Base-by-base conservation (phyloP, 2,888 invertebrate genomes). In the Metopia argyrocephala region DNA sequence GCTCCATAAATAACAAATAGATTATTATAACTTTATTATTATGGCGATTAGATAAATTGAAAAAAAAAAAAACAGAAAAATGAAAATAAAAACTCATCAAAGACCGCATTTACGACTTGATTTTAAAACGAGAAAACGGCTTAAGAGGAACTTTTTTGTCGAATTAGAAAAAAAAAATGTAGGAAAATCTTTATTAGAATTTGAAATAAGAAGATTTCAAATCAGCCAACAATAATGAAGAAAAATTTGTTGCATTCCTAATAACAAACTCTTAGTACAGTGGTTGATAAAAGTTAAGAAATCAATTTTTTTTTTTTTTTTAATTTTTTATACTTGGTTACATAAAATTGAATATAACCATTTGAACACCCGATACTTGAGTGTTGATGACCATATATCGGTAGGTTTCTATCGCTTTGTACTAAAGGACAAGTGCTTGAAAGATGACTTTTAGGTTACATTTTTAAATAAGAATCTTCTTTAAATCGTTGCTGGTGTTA, bases 1-100 rank as follows among this genome's bases (percentile, higher is more conserved):
- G 76, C 73, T 73, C 64, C 76, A 80, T 76, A 80, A 80, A 76
- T 80, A 54, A 76, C 59, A 52, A 65, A 68, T 64, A 68, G 71
- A 80, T 76, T 66, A 54, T 66, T 70, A 70, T 71, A 66, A 62
- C 75, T 75, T 61, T 62, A 79, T 61, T 62, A 79, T 79, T 75
- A 71, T 50, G 66, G 48, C 56, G 54, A 28, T 61, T 61, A 61
- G 21, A 56, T 66, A 56, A 66, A 66, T 15, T 18, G 31, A 1
- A 20, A 31, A 54, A 62, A 21, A 45, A n/a, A 20, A 28, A 52
- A 66, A 46, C 45, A 59, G 54, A 27, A 23, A 56, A 38, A 27
- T 50, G 23, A 79, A 48, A 48, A 57, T 45, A 75, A 18, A 31
- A 62, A 46, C 38, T 57, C 38, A 54, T 61, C 25, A 52, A 59